These are phyloP conservation scores for Scolanthus callimorphus DNA, from an alignment of 92 coral and sea anemone species.

Conservation along the genomic window DNA sequence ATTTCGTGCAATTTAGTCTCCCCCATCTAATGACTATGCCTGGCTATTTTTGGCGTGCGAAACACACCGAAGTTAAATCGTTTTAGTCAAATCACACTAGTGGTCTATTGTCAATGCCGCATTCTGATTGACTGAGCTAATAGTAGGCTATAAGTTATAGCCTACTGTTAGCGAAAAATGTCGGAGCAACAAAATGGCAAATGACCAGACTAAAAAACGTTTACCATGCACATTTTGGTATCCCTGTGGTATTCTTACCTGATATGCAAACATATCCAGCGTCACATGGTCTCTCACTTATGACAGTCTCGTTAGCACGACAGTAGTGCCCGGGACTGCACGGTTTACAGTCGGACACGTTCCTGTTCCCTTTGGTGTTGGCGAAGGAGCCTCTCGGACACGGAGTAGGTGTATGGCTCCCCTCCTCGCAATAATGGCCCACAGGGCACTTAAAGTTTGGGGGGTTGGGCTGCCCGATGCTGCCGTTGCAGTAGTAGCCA, in stretches of 20 bases:
- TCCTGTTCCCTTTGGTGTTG: conserved; percentile 77
- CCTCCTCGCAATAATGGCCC: conserved; percentile 85
- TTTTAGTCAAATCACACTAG: too few relatives aligned
- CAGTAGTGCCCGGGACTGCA: conserved; percentile 96
- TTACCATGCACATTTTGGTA: too few relatives aligned
- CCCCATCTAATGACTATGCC: too few relatives aligned
- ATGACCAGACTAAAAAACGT: too few relatives aligned
- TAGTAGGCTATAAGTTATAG: too few relatives aligned
- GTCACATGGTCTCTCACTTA: conserved; percentile 67
- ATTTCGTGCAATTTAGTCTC: too few relatives aligned
- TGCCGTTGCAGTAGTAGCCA: conserved; percentile 86
- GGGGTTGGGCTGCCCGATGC: conserved; percentile 70
- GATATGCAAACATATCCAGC: conserved; percentile 78
- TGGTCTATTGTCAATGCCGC: too few relatives aligned
- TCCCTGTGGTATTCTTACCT: conserved; percentile 27
- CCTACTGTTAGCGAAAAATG: too few relatives aligned
- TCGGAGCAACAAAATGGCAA: too few relatives aligned
- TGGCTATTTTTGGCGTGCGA: too few relatives aligned
- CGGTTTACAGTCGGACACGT: conserved; percentile 82
- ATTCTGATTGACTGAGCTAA: too few relatives aligned
- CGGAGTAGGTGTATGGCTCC: conserved; percentile 82
- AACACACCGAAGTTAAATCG: too few relatives aligned
- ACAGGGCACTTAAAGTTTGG: conserved; percentile 71
- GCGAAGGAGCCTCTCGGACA: conserved; percentile 95
- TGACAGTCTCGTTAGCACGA: conserved; percentile 70